Evolutionary conservation across 1,140 invertebrate genomes (phyloP), one percentile per base, ranked within the genome.

Genomic region (Drosophila repleta): DNA sequence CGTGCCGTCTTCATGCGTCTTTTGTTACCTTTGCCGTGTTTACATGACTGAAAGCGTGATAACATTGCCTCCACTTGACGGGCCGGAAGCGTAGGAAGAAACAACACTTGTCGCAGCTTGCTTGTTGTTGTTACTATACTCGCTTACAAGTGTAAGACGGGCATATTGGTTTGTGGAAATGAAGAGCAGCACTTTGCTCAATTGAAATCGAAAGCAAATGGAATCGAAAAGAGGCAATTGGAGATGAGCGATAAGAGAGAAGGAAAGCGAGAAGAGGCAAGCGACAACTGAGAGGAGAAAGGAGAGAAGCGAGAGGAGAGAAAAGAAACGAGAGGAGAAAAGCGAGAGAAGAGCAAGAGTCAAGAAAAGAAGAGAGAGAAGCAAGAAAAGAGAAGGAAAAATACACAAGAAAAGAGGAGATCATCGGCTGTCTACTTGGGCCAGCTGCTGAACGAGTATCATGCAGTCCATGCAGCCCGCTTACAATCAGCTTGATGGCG

Each of bases 21-120:
- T 26, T 32, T 43, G 39, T 17, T 3, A 10, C 18, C 3, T 21
- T 39, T 57, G 62, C 1, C 56, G 15, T 63, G 61, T 70, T 64
- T 49, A 64, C 43, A 56, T 18, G 21, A 7, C 24, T 29, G 21
- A 26, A n/a, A 46, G 0, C 35, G 35, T 41, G 68, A 71, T 71
- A 71, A 56, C 20, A 11, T 13, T 18, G 45, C 24, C 35, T 41
- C 45, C 61, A 32, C 35, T 57, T 26, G 68, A 24, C 45, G 35
- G 65, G 62, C 29, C 68, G 68, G 68, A 71, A 71, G 68, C 29
- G 53, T 66, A 52, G 53, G 35, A 66, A 58, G 68, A 71, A 24
- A 58, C 24, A 64, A 51, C 61, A 57, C 49, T 49, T 62, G 60
- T 55, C 20, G 39, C 7, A 0, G 8, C 11, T 21, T n/a, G 11